phyloP scores from a whole-genome alignment of 2,797 vertebrate species.

The Acipenser transmontanus region DNA sequence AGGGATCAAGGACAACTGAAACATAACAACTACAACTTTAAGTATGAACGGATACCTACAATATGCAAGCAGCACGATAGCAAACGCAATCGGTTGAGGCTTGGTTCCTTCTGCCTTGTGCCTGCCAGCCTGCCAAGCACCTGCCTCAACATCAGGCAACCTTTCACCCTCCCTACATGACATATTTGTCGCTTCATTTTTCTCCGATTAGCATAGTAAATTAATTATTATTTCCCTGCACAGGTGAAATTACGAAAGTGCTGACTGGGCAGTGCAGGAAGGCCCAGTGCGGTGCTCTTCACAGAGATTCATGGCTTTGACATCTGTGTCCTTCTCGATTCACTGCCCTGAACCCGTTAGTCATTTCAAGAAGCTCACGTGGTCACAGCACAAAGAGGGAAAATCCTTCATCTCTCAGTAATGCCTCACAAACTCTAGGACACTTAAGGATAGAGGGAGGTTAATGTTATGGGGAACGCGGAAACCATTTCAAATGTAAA shows the following conservation, averaged over 20 bases:
- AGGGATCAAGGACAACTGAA: conserved; percentile 16
- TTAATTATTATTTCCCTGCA: conserved; percentile 59
- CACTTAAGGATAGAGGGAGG: conserved; percentile 53
- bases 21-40: conserved; percentile 16
- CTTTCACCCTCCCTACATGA: conserved; percentile 25
- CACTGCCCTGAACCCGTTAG: conserved; percentile 76
- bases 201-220: conserved; percentile 48
- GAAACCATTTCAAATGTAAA: conserved; percentile 35
- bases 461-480: conserved; percentile 44
- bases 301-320: conserved; percentile 80
- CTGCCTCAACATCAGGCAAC: conserved; percentile 22
- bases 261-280: conserved; percentile 66
- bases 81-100: conserved; percentile 15
- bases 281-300: conserved; percentile 30
- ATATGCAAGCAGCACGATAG: conserved; percentile 29
- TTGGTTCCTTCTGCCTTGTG: conserved; percentile 34
- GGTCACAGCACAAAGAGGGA: conserved; percentile 42
- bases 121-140: conserved; percentile 18
- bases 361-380: conserved; percentile 59
- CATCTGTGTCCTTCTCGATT: conserved; percentile 98
- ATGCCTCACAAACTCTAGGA: conserved; percentile 55
- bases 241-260: conserved; percentile 52
- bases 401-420: conserved; percentile 59
- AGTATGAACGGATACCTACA: conserved; percentile 10
- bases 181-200: conserved; percentile 47